Base-by-base conservation (phyloP, 2,888 invertebrate genomes). In the Drosophila macrospina region DNA sequence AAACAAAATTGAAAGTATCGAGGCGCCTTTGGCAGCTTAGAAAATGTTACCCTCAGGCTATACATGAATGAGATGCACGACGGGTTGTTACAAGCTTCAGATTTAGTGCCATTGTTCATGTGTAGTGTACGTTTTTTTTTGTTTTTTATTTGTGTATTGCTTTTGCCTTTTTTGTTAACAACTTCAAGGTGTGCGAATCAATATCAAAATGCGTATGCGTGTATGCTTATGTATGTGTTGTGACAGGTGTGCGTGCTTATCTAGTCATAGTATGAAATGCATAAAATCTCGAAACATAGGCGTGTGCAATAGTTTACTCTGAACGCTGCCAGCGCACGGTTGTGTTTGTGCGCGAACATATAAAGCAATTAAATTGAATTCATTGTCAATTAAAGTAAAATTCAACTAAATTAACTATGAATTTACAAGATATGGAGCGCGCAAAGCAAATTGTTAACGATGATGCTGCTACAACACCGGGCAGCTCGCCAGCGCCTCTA, bases 171-270 rank as follows among this genome's bases (percentile, higher is more conserved):
- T 84, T 88, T 78, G 83, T 80, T 71, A 63, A 74, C 69, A 59
- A 64, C 63, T 69, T 88, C 83, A 84, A 84, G 83, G 83, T 84
- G 85, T 85, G 73, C 66, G 63, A 79, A 50, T 70, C 73, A 69
- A 70, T 67, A 63, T 72, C 73, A 72, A 77, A 73, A 64, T 68
- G 78, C 60, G 63, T 67, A 44, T 56, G 59, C 37, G 34, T 57
- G 28, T 68, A 62, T 63, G 51, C 61, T 32, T 63, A 32, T 63
- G 68, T 69, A 37, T 78, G 51, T 47, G 44, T 47, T 54, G 59
- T 50, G 66, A 61, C 87, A 80, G 81, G 75, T 85, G 81, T 69
- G 88, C 83, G 88, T 84, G 83, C 83, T 77, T 82, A 84, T 84
- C 88, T 82, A 66, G 83, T 82, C 64, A 80, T 87, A 20, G 20